Evolutionary conservation across 2,888 invertebrate genomes (phyloP).

Genomic region (Amitus sp.): DNA sequence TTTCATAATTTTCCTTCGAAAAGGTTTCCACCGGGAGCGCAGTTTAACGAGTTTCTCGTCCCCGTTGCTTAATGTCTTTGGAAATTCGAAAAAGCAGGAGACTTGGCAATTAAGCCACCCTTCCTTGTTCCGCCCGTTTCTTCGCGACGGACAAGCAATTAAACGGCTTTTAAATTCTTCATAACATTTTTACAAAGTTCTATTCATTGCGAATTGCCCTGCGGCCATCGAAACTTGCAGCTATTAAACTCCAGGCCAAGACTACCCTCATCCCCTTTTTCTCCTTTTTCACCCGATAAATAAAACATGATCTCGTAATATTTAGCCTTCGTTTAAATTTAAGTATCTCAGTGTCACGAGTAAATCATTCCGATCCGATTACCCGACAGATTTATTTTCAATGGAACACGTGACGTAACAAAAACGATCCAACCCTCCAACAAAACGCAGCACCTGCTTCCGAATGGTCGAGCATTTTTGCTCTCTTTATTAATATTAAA

Average conservation of each 20-base stretch:
- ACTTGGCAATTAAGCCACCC: slow-evolving; percentile 58
- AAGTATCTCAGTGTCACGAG: slow-evolving; percentile 31
- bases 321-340: slow-evolving; percentile 11
- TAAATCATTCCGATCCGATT: slow-evolving; percentile 53
- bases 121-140: no score
- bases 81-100: slow-evolving; percentile 37
- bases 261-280: neutral
- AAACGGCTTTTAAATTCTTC: slow-evolving; percentile 60
- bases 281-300: slow-evolving; percentile 1
- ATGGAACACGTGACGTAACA: slow-evolving; percentile 63
- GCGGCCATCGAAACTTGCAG: slow-evolving; percentile 21
- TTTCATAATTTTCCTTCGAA: no score
- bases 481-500: slow-evolving; percentile 15
- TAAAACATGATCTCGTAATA: slow-evolving; percentile 3
- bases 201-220: slow-evolving; percentile 38
- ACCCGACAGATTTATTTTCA: slow-evolving; percentile 60
- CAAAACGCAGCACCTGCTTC: slow-evolving; percentile 52
- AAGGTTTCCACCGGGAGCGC: neutral
- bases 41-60: neutral
- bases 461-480: slow-evolving; percentile 30
- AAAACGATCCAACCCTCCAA: slow-evolving; percentile 56
- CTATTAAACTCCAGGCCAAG: slow-evolving; percentile 8
- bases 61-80: neutral
- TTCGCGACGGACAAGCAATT: slow-evolving; percentile 48
- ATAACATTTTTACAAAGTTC: slow-evolving; percentile 63